phyloP scores from a whole-genome alignment of 2,888 invertebrate genomes.

The Listrodromus nycthemerus region DNA sequence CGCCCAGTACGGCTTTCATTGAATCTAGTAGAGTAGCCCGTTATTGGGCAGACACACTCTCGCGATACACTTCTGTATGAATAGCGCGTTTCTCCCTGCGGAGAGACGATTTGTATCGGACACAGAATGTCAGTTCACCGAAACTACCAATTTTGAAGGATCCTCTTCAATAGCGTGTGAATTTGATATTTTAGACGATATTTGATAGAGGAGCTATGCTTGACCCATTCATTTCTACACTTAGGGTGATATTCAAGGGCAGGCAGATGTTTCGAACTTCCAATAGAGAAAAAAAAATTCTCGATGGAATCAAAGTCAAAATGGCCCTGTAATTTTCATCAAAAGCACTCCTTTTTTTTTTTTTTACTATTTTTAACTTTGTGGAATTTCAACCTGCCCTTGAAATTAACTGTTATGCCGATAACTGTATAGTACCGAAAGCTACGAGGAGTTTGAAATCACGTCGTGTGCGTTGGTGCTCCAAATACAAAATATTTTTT shows the following conservation, averaged over 20 bases:
- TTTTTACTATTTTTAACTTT: too few species aligned
- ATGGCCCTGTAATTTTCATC: neutral
- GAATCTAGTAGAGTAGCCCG: conserved; percentile 49
- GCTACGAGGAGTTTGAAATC: neutral
- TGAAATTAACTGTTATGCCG: neutral
- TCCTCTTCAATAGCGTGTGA: conserved; percentile 28
- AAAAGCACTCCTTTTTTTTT: neutral
- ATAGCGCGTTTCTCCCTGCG: neutral
- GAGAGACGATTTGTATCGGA: conserved; percentile 18
- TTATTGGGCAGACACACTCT: conserved; percentile 49
- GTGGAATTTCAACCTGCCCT: neutral
- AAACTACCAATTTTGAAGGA: neutral
- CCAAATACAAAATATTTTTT: neutral
- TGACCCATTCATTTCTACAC: neutral
- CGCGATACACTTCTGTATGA: neutral
- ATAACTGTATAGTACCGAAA: neutral
- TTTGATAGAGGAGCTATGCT: neutral
- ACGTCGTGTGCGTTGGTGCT: conserved; percentile 10
- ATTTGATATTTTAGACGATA: conserved; percentile 16
- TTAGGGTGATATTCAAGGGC: neutral
- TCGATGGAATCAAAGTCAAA: neutral
- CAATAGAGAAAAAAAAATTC: neutral
- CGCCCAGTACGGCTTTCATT: conserved; percentile 13
- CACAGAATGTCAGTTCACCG: conserved; percentile 12
- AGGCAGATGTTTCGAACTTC: neutral